Conservation (phyloP, 2,797 vertebrate species). For the Cynodonichthys magdalenae region DNA sequence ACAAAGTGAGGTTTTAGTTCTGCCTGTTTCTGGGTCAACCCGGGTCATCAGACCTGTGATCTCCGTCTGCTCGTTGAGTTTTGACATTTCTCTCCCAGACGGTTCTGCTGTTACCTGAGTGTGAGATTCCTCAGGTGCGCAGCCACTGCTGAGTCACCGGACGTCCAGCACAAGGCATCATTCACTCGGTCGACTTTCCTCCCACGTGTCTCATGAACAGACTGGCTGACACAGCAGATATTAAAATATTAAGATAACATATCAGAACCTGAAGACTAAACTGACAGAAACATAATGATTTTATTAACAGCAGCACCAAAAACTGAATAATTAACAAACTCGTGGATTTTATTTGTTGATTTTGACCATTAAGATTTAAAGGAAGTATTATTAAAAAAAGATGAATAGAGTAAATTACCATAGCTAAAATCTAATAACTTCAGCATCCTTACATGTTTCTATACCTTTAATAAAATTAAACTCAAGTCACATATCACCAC, state of each 20-base stretch:
- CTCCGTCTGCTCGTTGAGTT: constrained; percentile 34
- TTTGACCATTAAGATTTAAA: too few species aligned
- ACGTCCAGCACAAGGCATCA: constrained; percentile 48
- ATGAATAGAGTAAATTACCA: too few species aligned
- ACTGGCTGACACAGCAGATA: background rate
- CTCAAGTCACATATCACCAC: too few species aligned
- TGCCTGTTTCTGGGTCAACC: constrained; percentile 15
- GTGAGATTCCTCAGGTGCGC: constrained; percentile 72
- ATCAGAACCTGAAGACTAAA: background rate
- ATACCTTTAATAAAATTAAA: too few species aligned
- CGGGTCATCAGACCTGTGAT: constrained; percentile 27
- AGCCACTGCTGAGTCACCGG: constrained; percentile 25
- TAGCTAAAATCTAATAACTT: too few species aligned
- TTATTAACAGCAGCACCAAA: background rate
- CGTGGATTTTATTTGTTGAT: too few species aligned
- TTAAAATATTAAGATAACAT: background rate
- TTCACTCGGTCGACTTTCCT: constrained; percentile 36
- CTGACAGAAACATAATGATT: background rate
- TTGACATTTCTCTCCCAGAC: constrained; percentile 53
- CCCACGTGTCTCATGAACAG: background rate
- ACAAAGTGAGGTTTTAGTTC: constrained; percentile 11
- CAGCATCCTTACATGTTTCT: too few species aligned
- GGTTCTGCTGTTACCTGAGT: constrained; percentile 44
- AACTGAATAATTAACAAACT: background rate
- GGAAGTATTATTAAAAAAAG: too few species aligned